Conservation (phyloP, 2,888 invertebrate species). For the Neocrepidodera transversa region DNA sequence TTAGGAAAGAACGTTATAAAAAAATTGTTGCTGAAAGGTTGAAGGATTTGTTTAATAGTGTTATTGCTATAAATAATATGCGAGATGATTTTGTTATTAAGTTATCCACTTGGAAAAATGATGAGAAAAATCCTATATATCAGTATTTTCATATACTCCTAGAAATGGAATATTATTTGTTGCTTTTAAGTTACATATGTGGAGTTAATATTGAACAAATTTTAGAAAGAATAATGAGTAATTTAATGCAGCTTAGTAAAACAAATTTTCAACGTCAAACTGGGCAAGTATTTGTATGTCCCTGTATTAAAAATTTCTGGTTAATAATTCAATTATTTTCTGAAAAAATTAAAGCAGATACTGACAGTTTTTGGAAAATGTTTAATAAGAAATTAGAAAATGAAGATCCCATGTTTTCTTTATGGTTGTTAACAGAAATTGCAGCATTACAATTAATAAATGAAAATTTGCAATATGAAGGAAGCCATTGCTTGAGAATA, state of each 20-base stretch:
- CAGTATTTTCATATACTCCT: conserved; percentile 50
- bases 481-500: conserved; percentile 36
- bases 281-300: conserved; percentile 45
- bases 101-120: conserved; percentile 32
- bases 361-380: conserved; percentile 51
- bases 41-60: conserved; percentile 30
- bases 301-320: conserved; percentile 52
- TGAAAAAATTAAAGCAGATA: conserved; percentile 38
- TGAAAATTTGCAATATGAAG: conserved; percentile 34
- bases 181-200: conserved; percentile 39
- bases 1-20: conserved; percentile 34
- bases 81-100: conserved; percentile 43
- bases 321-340: conserved; percentile 47
- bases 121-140: conserved; percentile 42
- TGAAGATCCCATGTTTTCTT: conserved; percentile 47
- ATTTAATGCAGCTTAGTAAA: conserved; percentile 47
- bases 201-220: conserved; percentile 32
- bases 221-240: conserved; percentile 43
- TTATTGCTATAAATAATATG: conserved; percentile 37
- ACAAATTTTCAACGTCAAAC: conserved; percentile 38
- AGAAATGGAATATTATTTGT: conserved; percentile 46
- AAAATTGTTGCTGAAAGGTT: conserved; percentile 34
- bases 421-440: conserved; percentile 50
- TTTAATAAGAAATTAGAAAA: conserved; percentile 49
- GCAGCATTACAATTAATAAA: conserved; percentile 44